Evolutionary conservation across 2,797 vertebrate species (phyloP).

Genomic region (Melanotaenia maccullochi): DNA sequence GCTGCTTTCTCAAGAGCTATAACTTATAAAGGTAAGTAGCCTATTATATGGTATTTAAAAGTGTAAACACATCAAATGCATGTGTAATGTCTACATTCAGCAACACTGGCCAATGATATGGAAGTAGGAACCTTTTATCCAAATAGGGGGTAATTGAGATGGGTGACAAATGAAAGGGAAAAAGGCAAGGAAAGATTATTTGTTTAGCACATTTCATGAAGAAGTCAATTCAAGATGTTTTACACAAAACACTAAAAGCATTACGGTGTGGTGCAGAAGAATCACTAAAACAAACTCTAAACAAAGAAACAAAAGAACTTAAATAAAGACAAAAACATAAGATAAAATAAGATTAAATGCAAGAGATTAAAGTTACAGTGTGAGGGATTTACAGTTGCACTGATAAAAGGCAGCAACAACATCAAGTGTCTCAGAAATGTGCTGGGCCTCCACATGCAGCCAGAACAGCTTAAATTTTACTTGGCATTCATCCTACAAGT

Average conservation of each 20-base stretch:
- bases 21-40: neutral
- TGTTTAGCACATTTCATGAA: too few species aligned
- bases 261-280: too few species aligned
- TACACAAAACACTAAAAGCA: too few species aligned
- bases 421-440: neutral
- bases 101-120: neutral
- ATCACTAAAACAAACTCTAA: too few species aligned
- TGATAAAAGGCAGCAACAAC: too few species aligned
- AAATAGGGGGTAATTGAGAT: neutral
- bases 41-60: neutral
- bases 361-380: too few species aligned
- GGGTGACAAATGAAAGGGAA: neutral
- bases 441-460: neutral
- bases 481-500: constrained; percentile 10
- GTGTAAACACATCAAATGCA: neutral
- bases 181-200: neutral
- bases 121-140: neutral
- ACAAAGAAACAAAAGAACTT: too few species aligned
- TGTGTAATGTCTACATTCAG: neutral
- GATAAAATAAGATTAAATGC: too few species aligned
- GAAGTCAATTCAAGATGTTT: too few species aligned
- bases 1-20: neutral
- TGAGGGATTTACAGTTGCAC: too few species aligned
- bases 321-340: too few species aligned
- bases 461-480: constrained; percentile 4